Base-by-base conservation (phyloP, 2,113 vertebrate species). In the Sula dactylatra region DNA sequence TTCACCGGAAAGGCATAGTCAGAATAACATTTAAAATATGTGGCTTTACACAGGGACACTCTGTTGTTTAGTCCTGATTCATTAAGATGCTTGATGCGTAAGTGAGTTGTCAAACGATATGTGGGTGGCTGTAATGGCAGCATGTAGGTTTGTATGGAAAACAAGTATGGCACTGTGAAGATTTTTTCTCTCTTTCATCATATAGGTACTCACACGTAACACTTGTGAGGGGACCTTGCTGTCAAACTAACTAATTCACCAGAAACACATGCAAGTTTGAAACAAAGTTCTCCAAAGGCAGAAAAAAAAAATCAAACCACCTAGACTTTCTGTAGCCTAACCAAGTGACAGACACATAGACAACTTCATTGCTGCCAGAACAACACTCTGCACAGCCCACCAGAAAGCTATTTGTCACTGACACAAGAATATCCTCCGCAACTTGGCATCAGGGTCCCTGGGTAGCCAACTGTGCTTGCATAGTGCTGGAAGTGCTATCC, bases 141-240 rank as follows among this genome's bases (percentile, higher is more conserved):
- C 97, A 96, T 97, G 97, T 97, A 98, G 98, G 98, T 98, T 98
- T 98, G 98, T 98, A 98, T 98, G 97, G 98, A 97, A 98, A 98
- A 98, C 98, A 98, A 98, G 97, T 98, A 98, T 98, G 98, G 97
- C 97, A 98, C 96, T 98, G 98, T 98, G 97, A 97, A 98, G 97
- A 98, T 96, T 97, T 93, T 97, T 97, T 93, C 94, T 97, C 96
- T 98, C 96, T 96, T 97, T 98, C 94, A 88, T 96, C 95, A 66
- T 96, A 92, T 97, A 98, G 97, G 97, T 98, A 98, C 94, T 97
- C 97, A 92, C 89, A 96, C 84, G 81, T 96, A 98, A 91, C 94
- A 86, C 94, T 96, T 95, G 67, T 70, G 94, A 97, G 47, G 76
- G 92, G 94, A 91, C 91, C 86, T 91, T 83, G 89, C 88, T 93